phyloP scores from a whole-genome alignment of 2,888 invertebrate species.

The Muscina levida region DNA sequence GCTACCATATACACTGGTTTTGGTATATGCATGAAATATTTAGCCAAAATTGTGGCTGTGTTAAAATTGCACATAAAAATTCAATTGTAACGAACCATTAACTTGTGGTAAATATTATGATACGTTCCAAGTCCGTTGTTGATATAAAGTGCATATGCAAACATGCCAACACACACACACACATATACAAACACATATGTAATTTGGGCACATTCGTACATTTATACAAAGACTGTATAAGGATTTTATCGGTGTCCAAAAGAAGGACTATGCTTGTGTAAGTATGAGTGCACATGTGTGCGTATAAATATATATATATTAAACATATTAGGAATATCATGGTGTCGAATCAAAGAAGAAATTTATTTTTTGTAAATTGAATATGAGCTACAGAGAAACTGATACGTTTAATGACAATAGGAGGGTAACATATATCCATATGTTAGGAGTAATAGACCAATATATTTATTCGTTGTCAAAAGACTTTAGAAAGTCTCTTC shows the following conservation, averaged over 20 bases:
- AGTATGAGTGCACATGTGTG: background rate
- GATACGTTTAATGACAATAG: too few species aligned
- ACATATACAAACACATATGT: constrained; percentile 1
- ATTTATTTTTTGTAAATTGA: too few species aligned
- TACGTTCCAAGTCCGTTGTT: constrained; percentile 19
- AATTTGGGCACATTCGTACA: background rate
- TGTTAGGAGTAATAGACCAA: too few species aligned
- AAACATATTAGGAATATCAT: too few species aligned
- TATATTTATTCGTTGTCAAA: too few species aligned
- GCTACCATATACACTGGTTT: constrained; percentile 16
- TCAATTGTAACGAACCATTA: constrained; percentile 48
- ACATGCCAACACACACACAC: constrained; percentile 6
- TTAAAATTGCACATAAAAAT: constrained; percentile 39
- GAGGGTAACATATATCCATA: too few species aligned
- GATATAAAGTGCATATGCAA: constrained; percentile 2
- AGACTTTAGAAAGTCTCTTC: too few species aligned
- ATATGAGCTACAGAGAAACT: too few species aligned
- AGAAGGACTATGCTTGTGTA: background rate
- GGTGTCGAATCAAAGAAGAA: too few species aligned
- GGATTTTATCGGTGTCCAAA: background rate
- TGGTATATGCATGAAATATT: constrained; percentile 27
- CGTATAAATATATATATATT: background rate
- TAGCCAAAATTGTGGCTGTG: constrained; percentile 34
- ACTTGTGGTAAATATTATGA: constrained; percentile 49
- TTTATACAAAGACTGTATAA: background rate